Conservation (phyloP, 2,113 vertebrate genomes). For the Cavia porcellus region DNA sequence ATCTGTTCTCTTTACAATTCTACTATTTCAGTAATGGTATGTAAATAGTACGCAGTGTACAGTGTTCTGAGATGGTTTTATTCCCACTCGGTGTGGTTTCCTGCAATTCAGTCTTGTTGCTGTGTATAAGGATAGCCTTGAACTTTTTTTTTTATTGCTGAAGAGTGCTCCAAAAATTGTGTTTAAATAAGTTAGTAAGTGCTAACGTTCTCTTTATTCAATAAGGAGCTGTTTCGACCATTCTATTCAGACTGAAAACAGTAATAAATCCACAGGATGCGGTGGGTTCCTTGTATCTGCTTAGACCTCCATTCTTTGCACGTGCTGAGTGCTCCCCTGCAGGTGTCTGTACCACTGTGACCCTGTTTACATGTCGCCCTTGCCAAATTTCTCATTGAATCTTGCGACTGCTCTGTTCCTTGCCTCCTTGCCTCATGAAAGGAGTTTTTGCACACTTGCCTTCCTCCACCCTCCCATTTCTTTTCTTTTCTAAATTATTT, state of each 20-base stretch:
- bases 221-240: background rate
- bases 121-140: background rate
- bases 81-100: background rate
- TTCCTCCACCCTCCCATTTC: background rate
- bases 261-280: background rate
- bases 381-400: background rate
- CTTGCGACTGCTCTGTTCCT: background rate
- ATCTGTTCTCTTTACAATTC: background rate
- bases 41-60: background rate
- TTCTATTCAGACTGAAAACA: background rate
- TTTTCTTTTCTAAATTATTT: background rate
- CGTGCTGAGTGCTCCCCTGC: background rate
- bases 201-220: background rate
- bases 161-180: background rate
- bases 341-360: accelerated
- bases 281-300: background rate
- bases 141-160: background rate
- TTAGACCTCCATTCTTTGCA: background rate
- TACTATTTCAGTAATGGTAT: background rate
- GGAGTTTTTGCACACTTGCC: background rate
- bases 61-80: background rate
- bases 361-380: background rate
- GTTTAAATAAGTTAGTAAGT: background rate
- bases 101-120: background rate
- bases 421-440: background rate